Evolutionary conservation across 2,888 invertebrate species (phyloP).

Genomic region (Cheilosia pagana): DNA sequence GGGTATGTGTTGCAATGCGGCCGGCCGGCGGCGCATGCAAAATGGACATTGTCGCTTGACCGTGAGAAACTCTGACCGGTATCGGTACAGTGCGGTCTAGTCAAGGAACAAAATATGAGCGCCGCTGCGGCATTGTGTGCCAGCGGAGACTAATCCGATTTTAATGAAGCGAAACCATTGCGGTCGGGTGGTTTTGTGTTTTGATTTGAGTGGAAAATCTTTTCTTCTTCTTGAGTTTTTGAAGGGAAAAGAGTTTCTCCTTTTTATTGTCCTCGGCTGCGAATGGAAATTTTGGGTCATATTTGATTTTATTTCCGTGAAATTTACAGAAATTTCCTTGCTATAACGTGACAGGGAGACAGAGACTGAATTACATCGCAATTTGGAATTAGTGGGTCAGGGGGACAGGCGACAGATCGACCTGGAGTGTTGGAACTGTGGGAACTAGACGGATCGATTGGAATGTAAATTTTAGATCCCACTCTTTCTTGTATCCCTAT

Average conservation of each 20-base stretch:
- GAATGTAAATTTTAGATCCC: too few species aligned
- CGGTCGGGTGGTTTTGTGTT: conserved; percentile 77
- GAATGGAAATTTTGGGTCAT: conserved; percentile 26
- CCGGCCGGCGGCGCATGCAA: conserved; percentile 49
- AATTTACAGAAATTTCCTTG: conserved; percentile 23
- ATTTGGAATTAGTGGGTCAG: conserved; percentile 28
- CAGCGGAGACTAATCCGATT: conserved; percentile 81
- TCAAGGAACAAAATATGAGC: conserved; percentile 52
- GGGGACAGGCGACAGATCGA: background rate
- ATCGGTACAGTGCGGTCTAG: conserved; percentile 34
- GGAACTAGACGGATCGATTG: background rate
- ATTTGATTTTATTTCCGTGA: conserved; percentile 59
- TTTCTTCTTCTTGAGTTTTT: conserved; percentile 1
- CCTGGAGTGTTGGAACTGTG: conserved; percentile 9
- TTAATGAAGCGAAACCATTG: conserved; percentile 83
- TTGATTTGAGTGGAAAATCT: conserved; percentile 69
- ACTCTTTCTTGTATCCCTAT: too few species aligned
- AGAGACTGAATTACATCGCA: conserved; percentile 9
- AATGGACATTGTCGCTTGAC: conserved; percentile 65
- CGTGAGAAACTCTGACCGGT: conserved; percentile 62
- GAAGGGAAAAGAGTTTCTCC: conserved; percentile 44
- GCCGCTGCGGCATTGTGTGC: conserved; percentile 32
- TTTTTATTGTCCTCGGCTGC: background rate
- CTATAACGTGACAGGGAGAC: background rate
- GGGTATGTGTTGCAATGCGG: conserved; percentile 37